These are phyloP conservation scores for Drosophila arawakana DNA, from an alignment of 1,140 invertebrate species.

Conservation along the genomic window DNA sequence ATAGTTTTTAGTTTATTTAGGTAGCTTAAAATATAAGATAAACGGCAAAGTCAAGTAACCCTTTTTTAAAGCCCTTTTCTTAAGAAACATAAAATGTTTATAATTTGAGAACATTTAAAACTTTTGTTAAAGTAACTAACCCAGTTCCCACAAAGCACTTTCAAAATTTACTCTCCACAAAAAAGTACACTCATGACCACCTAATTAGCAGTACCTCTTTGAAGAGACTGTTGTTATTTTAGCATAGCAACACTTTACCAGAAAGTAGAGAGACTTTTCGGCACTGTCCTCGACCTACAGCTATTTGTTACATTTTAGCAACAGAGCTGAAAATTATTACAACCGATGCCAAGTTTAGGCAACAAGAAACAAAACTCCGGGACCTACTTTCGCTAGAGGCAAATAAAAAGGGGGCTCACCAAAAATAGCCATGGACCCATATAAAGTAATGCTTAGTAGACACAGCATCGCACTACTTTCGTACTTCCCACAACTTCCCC, in stretches of 20 bases:
- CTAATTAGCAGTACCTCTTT: constrained; percentile 27
- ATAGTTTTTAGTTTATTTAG: too few species aligned
- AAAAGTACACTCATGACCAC: constrained; percentile 15
- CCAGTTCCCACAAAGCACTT: constrained; percentile 7
- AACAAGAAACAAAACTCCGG: constrained; percentile 54
- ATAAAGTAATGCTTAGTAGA: constrained; percentile 47
- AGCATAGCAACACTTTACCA: constrained; percentile 11
- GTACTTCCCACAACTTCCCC: background rate
- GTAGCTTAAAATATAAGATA: too few species aligned
- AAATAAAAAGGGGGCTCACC: constrained; percentile 59
- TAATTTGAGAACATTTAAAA: background rate
- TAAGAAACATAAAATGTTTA: background rate
- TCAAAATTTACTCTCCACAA: background rate
- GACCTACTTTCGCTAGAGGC: constrained; percentile 66
- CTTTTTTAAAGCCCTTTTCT: too few species aligned
- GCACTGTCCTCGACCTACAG: constrained; percentile 43
- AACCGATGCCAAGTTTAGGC: constrained; percentile 40
- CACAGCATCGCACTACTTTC: constrained; percentile 5
- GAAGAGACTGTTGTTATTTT: constrained; percentile 16
- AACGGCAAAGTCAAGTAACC: too few species aligned
- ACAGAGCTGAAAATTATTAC: constrained; percentile 56
- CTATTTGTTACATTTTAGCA: constrained; percentile 71
- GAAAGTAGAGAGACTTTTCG: constrained; percentile 7
- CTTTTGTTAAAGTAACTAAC: background rate
- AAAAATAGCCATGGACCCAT: constrained; percentile 74